phyloP scores from a whole-genome alignment of 2,888 invertebrate genomes.

The Aricia artaxerxes region DNA sequence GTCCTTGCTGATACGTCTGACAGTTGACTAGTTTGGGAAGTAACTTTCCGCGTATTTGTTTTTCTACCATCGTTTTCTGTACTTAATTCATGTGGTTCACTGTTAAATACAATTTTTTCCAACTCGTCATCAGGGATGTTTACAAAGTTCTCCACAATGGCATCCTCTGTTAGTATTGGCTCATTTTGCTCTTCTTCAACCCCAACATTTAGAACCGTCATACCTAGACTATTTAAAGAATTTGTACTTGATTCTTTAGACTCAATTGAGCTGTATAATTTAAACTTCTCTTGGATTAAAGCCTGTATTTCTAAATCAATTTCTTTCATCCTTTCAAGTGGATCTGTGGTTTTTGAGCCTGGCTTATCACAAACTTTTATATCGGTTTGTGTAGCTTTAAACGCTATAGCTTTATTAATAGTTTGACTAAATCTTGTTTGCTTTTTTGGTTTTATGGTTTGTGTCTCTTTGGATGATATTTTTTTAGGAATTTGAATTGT shows the following conservation, averaged over 20 bases:
- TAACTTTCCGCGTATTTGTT: slow-evolving; percentile 48
- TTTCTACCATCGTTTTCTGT: slow-evolving; percentile 47
- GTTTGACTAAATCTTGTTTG: slow-evolving; percentile 55
- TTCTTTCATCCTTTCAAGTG: slow-evolving; percentile 80
- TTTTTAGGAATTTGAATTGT: slow-evolving; percentile 56
- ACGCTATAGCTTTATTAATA: slow-evolving; percentile 47
- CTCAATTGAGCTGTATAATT: slow-evolving; percentile 76
- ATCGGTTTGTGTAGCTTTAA: slow-evolving; percentile 59
- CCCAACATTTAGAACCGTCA: slow-evolving; percentile 67
- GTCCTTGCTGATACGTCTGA: slow-evolving; percentile 52
- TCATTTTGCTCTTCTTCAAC: slow-evolving; percentile 46
- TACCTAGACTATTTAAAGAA: slow-evolving; percentile 62
- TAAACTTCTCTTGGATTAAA: slow-evolving; percentile 79
- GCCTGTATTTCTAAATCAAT: slow-evolving; percentile 81
- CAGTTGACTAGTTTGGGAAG: slow-evolving; percentile 47
- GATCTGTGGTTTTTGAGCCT: slow-evolving; percentile 51
- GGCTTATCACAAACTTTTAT: slow-evolving; percentile 44
- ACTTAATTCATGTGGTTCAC: slow-evolving; percentile 46
- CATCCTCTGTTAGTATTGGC: slow-evolving; percentile 50
- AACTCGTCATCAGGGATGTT: slow-evolving; percentile 69
- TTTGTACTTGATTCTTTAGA: slow-evolving; percentile 54
- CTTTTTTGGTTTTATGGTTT: slow-evolving; percentile 50
- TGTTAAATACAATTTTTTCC: slow-evolving; percentile 66
- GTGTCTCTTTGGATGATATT: slow-evolving; percentile 53
- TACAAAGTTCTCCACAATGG: slow-evolving; percentile 65